These are phyloP conservation scores for Seira sanloemensis DNA, from an alignment of 2,888 invertebrate species.

Conservation along the genomic window DNA sequence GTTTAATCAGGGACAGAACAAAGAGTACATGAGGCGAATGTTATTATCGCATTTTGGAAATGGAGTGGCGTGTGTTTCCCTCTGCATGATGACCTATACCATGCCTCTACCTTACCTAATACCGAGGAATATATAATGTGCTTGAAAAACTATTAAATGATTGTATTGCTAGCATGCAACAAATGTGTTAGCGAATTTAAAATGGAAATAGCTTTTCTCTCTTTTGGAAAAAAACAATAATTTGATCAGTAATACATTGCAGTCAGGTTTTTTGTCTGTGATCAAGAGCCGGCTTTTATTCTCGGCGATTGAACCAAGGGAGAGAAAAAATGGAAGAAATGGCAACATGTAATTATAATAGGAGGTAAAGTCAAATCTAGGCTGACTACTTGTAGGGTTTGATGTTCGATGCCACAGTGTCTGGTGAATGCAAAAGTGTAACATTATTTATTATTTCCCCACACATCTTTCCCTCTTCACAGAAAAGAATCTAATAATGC, in stretches of 20 bases:
- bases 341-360: neutral
- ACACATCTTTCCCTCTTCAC: slow-evolving; percentile 18
- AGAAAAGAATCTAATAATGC: slow-evolving; percentile 2
- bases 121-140: slow-evolving; percentile 3
- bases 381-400: slow-evolving; percentile 1
- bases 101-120: slow-evolving; percentile 10
- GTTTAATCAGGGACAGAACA: slow-evolving; percentile 1
- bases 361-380: slow-evolving; percentile 7
- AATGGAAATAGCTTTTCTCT: neutral
- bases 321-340: neutral
- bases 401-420: slow-evolving; percentile 44
- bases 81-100: slow-evolving; percentile 33
- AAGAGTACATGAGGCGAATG: neutral
- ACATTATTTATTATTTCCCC: neutral
- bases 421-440: slow-evolving; percentile 6
- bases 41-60: slow-evolving; percentile 10
- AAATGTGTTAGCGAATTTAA: slow-evolving; percentile 27
- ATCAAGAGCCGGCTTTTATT: slow-evolving; percentile 29
- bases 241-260: slow-evolving; percentile 3
- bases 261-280: neutral
- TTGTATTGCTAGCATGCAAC: slow-evolving; percentile 40
- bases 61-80: slow-evolving; percentile 23
- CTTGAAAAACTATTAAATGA: slow-evolving; percentile 32
- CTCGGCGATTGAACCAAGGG: slow-evolving; percentile 32
- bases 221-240: neutral